Base-by-base conservation (phyloP, 2,797 vertebrate species). In the Amazona ochrocephala region DNA sequence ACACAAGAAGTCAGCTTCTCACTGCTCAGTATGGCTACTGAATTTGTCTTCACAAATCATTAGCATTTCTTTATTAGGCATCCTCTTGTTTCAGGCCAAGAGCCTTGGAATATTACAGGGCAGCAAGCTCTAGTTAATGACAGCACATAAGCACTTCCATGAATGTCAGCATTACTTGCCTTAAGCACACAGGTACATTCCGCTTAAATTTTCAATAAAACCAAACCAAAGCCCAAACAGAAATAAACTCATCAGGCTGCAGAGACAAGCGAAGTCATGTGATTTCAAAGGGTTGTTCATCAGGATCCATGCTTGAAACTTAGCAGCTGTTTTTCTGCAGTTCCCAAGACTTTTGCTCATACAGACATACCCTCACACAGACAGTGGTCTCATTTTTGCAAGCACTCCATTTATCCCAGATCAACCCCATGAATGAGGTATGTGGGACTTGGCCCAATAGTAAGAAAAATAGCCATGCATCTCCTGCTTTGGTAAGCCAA, bases 301-400 rank as follows among this genome's bases (percentile, higher is more conserved):
- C 82, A 81, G 82, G 54, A 68, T 32, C 48, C 66, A 5, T 17
- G 51, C 70, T 75, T 72, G 79, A 91, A 79, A 16, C 70, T 56
- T 11, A 44, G 47, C 66, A 89, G 84, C 64, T 80, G 82, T 1
- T 90, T 85, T 14, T n/a, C 66, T 78, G 51, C 65, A 58, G 13
- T 77, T 87, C 89, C 66, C 66, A 75, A 44, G 62, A 60, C 42
- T 72, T 53, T 1, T 34, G 41, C 70, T 75, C 56, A 58, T 34
- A 34, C n/a, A 24, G 56, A 34, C 56, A 58, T 60, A 53, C 18
- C 32, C 82, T 64, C 73, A 62, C 54, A 74, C 67, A 92, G 74
- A 75, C 50, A 85, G 71, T 17, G 74, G 70, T 84, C 66, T 78
- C 66, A 21, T 71, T 93, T 93, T 15, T 53, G 39, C 82, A 89